phyloP scores from a whole-genome alignment of 2,888 invertebrate species.

The Andricus quercusramuli region DNA sequence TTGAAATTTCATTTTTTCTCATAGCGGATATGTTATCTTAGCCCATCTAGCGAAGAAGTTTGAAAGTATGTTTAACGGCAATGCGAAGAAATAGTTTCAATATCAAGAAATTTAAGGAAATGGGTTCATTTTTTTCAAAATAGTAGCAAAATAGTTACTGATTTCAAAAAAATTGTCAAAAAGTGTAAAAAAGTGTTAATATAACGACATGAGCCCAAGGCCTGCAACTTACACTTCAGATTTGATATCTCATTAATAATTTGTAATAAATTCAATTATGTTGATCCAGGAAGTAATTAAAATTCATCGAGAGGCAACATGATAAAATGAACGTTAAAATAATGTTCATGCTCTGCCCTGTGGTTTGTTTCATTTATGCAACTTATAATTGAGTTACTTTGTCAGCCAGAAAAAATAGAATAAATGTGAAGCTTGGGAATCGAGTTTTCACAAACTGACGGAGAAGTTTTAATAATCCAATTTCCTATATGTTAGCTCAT shows the following conservation, averaged over 20 bases:
- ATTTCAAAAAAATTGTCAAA: too few species aligned
- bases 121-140: too few species aligned
- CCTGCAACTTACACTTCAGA: too few species aligned
- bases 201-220: too few species aligned
- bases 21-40: too few species aligned
- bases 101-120: too few species aligned
- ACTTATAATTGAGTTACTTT: conserved; percentile 30
- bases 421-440: conserved; percentile 24
- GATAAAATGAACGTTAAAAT: conserved; percentile 18
- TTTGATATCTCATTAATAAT: background rate
- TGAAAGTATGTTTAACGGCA: too few species aligned
- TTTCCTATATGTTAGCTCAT: background rate
- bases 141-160: too few species aligned
- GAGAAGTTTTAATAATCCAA: conserved; percentile 17
- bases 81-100: too few species aligned
- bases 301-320: background rate
- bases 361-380: conserved; percentile 12
- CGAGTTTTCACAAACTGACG: conserved; percentile 11
- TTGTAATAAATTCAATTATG: background rate
- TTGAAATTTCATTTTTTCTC: too few species aligned
- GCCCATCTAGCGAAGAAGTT: too few species aligned
- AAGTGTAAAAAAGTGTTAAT: too few species aligned
- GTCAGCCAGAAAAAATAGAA: conserved; percentile 21
- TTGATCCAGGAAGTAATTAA: background rate
- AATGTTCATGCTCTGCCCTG: background rate